These are phyloP conservation scores for Galagoides demidoff DNA, from an alignment of 2,797 vertebrate genomes.

Conservation along the genomic window DNA sequence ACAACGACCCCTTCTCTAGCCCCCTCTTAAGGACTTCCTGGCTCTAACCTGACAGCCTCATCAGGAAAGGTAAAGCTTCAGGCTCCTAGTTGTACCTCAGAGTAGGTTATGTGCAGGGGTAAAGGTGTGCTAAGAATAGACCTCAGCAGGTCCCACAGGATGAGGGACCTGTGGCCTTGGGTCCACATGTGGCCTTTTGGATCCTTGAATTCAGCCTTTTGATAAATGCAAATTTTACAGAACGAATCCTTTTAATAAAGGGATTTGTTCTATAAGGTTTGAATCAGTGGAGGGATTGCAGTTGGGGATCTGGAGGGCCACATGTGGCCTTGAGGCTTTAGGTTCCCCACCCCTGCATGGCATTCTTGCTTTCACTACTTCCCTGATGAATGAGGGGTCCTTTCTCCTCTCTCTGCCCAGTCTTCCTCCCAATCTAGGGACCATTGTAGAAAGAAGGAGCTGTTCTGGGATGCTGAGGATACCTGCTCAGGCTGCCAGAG, in stretches of 20 bases:
- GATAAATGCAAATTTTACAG: background rate
- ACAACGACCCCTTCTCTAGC: background rate
- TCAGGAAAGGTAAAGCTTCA: background rate
- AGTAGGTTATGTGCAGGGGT: too few species aligned
- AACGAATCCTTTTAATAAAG: background rate
- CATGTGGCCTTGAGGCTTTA: background rate
- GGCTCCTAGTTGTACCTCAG: background rate
- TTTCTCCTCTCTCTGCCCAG: background rate
- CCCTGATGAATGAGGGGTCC: background rate
- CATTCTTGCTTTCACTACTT: background rate
- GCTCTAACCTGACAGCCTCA: background rate
- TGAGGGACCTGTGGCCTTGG: background rate
- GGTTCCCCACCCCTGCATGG: background rate
- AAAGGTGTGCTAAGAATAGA: background rate
- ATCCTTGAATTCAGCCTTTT: background rate
- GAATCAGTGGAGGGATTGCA: background rate
- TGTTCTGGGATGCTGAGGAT: background rate
- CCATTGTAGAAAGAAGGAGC: background rate
- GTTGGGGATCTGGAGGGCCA: background rate
- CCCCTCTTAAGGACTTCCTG: background rate
- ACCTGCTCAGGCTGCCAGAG: slow-evolving; percentile 21
- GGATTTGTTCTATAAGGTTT: background rate
- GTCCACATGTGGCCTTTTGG: background rate
- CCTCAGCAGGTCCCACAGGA: background rate
- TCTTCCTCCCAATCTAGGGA: background rate